Conservation (phyloP, 1,140 invertebrate species). For the Cotesia typhae region DNA sequence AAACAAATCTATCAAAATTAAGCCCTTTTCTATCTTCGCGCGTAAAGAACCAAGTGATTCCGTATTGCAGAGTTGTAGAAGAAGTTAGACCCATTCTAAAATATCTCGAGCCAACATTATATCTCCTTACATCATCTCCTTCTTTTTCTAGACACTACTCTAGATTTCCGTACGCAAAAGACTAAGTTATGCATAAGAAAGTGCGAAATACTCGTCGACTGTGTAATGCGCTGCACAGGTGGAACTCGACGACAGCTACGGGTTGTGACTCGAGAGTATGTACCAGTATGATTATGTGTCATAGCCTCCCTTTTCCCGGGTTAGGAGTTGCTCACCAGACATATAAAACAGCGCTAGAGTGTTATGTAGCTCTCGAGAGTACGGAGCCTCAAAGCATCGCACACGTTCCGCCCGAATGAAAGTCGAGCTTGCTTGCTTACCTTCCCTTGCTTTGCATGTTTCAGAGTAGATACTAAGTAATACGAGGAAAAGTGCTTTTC, state of each 20-base stretch:
- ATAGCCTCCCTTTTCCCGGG: too few relatives aligned
- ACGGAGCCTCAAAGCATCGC: slow-evolving; percentile 25
- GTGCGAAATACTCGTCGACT: slow-evolving; percentile 38
- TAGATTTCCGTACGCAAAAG: slow-evolving; percentile 14
- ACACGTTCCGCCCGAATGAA: slow-evolving; percentile 36
- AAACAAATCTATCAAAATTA: too few relatives aligned
- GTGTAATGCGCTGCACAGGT: slow-evolving; percentile 34
- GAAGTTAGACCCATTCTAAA: slow-evolving; percentile 1
- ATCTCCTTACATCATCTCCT: not conserved
- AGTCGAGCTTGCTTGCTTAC: slow-evolving; percentile 26
- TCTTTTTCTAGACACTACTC: not conserved
- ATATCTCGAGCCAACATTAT: not conserved
- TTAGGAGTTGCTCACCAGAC: too few relatives aligned
- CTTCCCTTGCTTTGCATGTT: not conserved
- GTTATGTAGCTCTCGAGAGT: slow-evolving; percentile 45
- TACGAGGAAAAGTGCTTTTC: slow-evolving; percentile 61
- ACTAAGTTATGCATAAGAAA: slow-evolving; percentile 38
- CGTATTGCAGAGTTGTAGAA: not conserved
- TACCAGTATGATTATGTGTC: too few relatives aligned
- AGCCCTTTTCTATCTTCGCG: too few relatives aligned
- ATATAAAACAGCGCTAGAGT: slow-evolving; percentile 29
- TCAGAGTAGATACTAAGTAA: slow-evolving; percentile 56
- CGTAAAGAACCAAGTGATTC: too few relatives aligned
- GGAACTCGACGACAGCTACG: not conserved
- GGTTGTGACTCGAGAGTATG: not conserved